Evolutionary conservation across 2,888 invertebrate genomes (phyloP).

Genomic region (Psylliodes chrysocephalus): DNA sequence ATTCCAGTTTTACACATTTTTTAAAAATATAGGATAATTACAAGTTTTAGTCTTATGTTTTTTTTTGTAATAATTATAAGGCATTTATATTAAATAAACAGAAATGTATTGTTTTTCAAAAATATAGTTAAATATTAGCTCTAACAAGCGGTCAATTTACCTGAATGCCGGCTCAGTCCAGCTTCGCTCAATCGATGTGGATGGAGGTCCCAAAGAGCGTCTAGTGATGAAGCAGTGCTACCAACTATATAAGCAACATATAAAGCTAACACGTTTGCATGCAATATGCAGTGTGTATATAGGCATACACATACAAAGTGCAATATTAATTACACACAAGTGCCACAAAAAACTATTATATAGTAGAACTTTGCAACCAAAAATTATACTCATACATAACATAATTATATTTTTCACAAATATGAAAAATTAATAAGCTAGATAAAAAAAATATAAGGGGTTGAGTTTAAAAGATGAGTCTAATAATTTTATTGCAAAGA

Average conservation of each 20-base stretch:
- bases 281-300: slow-evolving; percentile 9
- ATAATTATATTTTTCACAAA: too few species aligned
- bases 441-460: too few species aligned
- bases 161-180: slow-evolving; percentile 79
- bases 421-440: too few species aligned
- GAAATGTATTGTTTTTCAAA: too few species aligned
- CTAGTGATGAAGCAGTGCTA: slow-evolving; percentile 75
- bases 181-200: slow-evolving; percentile 80
- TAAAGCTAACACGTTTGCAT: slow-evolving; percentile 45
- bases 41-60: too few species aligned
- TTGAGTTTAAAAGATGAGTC: too few species aligned
- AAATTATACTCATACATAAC: too few species aligned
- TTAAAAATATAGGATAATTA: too few species aligned
- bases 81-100: too few species aligned
- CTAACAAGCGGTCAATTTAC: slow-evolving; percentile 62
- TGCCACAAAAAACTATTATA: neutral
- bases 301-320: neutral
- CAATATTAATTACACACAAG: neutral
- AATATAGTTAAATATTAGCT: neutral
- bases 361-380: neutral
- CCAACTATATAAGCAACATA: slow-evolving; percentile 64
- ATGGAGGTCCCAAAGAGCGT: slow-evolving; percentile 79
- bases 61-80: too few species aligned
- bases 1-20: too few species aligned
- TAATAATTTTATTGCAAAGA: too few species aligned